Base-by-base conservation (phyloP, 2,797 vertebrate species). In the Notolepis coatsorum region DNA sequence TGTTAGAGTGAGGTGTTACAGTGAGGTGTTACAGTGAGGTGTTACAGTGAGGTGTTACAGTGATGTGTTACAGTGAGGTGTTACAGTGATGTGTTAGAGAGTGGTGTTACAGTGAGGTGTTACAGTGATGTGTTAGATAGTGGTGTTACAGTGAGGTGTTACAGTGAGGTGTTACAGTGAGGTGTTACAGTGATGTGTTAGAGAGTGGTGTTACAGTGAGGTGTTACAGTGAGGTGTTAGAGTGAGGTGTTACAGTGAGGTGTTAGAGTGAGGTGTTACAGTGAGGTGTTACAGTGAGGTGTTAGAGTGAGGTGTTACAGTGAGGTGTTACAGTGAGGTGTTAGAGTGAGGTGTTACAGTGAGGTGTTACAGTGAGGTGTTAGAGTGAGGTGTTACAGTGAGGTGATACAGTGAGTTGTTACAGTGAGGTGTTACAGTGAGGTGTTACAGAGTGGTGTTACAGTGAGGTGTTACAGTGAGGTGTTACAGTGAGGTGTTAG, bases 191-290 rank as follows among this genome's bases (percentile, higher is more conserved):
- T 15, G n/a, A n/a, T n/a, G n/a, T n/a, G n/a, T n/a, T n/a, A n/a
- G n/a, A n/a, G n/a, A n/a, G n/a, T n/a, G n/a, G 72, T 78, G 80
- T 82, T 84, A 79, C 79, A 81, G 76, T 81, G 80, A 72, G 77
- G 58, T 79, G 71, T 56, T 80, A 53, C 68, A 65, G 74, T 15
- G n/a, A n/a, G n/a, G n/a, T n/a, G n/a, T n/a, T n/a, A n/a, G n/a
- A 81, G 76, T 81, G 80, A 72, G 77, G 58, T 79, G 71, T 56
- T 80, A 53, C 68, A 65, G 74, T 15, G n/a, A n/a, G n/a, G n/a
- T n/a, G n/a, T n/a, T n/a, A n/a, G n/a, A 81, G 76, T 81, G 80
- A 72, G 77, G 58, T 79, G 71, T 56, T 80, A 53, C 68, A 65
- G 74, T 15, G n/a, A n/a, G n/a, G 72, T 78, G 80, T 82, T 84